Base-by-base conservation (phyloP, 2,113 vertebrate species). In the Corynorhinus townsendii region DNA sequence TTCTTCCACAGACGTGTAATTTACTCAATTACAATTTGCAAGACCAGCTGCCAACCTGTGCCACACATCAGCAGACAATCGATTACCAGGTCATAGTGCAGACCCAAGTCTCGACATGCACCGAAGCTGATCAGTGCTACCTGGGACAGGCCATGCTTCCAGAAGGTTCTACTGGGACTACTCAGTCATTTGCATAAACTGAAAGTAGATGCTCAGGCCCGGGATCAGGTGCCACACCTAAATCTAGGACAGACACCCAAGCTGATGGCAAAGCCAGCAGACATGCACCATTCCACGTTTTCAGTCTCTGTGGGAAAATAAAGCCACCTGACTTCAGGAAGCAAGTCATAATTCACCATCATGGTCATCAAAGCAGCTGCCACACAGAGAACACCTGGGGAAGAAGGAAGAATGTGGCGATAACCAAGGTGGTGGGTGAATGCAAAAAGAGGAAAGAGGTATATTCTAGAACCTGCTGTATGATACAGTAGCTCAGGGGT, bases 271-370 rank as follows among this genome's bases (percentile, higher is more conserved):
- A 81, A 49, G 45, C 33, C 16, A 30, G n/a, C 66, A 71, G 56
- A n/a, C 3, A 7, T 0, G 0, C 30, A 30, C 2, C 0, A 52
- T 9, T 15, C 59, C 26, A 30, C 28, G 8, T 15, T 30, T 71
- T 22, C 43, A 9, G 75, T 10, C 54, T 59, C 54, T 9, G 11
- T 2, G 22, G 89, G 43, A 77, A 81, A n/a, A 73, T 16, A 59
- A 66, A 54, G 81, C 54, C 24, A 47, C 26, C 16, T 17, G 72
- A 43, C 43, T 43, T 35, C 52, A 33, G 2, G 17, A 82, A 38
- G 8, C 11, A 28, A 10, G 24, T 40, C 7, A 26, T 8, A 24
- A 19, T 28, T 35, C 20, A 26, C 12, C 12, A 7, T 2, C 10
- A 0, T 0, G 4, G n/a, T 11, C 35, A n/a, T 26, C 24, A 12